A percentile compares a stretch with the other conserved stretches of the same genome.
phyloP scores from a whole-genome alignment of 64 coral and sea anemone genomes.

The Stichodactyla helianthus region DNA sequence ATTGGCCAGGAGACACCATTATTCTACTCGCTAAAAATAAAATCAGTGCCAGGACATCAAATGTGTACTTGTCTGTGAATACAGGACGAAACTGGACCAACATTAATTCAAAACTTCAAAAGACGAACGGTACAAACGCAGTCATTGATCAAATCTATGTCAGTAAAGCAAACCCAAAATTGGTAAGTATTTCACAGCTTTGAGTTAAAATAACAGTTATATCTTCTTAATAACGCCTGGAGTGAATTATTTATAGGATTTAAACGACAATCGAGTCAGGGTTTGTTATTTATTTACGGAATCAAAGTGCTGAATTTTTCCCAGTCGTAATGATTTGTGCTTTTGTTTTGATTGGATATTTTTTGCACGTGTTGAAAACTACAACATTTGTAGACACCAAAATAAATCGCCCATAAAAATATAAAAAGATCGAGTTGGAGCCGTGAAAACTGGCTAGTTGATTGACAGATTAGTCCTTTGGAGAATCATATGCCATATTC shows the following conservation, averaged over 20 bases:
- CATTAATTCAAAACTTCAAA: background rate
- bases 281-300: background rate
- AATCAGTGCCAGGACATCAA: background rate
- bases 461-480: background rate
- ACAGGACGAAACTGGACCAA: slow-evolving; percentile 38
- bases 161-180: slow-evolving; percentile 24
- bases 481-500: background rate
- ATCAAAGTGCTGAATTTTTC: background rate
- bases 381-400: background rate
- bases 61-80: slow-evolving; percentile 35
- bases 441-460: background rate
- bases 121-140: background rate
- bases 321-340: background rate
- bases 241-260: background rate
- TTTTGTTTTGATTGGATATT: slow-evolving; percentile 10
- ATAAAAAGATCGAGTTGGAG: background rate
- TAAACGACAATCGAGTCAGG: background rate
- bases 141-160: slow-evolving; percentile 53
- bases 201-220: background rate
- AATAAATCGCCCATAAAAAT: background rate
- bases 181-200: slow-evolving; percentile 27
- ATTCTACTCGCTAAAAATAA: slow-evolving; percentile 41
- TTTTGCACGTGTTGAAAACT: background rate
- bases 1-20: slow-evolving; percentile 40
- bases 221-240: background rate